Conservation (phyloP, 1,140 invertebrate species). For the Schlechtendalia chinensis region DNA sequence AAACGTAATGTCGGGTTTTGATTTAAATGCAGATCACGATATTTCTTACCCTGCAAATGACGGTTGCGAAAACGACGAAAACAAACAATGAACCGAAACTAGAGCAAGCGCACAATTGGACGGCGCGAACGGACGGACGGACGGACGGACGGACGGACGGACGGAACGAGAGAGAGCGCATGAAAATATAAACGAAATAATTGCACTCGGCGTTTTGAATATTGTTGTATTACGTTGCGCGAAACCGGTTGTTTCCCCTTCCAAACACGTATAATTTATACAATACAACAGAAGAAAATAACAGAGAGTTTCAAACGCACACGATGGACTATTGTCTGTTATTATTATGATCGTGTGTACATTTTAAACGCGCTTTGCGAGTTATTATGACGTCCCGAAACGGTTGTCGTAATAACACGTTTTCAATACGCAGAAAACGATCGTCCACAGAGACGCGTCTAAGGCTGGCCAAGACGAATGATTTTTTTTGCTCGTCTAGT, state of each 20-base stretch:
- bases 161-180: conserved; percentile 10
- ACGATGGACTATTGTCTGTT: background rate
- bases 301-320: background rate
- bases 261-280: too few species aligned
- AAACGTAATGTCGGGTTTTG: conserved; percentile 18
- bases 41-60: conserved; percentile 23
- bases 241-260: conserved; percentile 38
- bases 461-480: too few species aligned
- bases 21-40: conserved; percentile 44
- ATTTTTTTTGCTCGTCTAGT: too few species aligned
- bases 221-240: background rate
- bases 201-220: conserved; percentile 20
- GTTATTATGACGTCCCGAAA: conserved; percentile 5
- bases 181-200: conserved; percentile 27
- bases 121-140: background rate
- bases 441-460: too few species aligned
- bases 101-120: conserved; percentile 39
- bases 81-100: conserved; percentile 47
- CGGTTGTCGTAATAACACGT: background rate
- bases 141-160: conserved; percentile 13
- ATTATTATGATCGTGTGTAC: background rate
- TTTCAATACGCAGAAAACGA: background rate
- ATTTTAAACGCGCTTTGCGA: background rate
- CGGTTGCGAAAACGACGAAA: conserved; percentile 45
- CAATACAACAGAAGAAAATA: background rate